Base-by-base conservation (phyloP, 2,113 vertebrate genomes). In the Kryptolebias marmoratus region DNA sequence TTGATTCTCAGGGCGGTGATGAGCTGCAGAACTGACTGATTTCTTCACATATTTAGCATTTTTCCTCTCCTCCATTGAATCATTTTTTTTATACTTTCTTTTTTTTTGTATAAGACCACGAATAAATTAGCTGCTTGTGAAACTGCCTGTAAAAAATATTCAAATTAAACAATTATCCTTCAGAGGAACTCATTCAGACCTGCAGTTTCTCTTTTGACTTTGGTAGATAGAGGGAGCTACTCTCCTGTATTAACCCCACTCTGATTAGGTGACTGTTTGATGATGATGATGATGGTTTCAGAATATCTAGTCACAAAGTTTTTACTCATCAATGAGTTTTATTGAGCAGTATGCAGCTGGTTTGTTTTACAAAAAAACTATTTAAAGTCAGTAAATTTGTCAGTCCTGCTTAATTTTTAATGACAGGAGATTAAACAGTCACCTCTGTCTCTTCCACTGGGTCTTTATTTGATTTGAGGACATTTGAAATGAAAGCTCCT, bases 201-300 rank as follows among this genome's bases (percentile, higher is more conserved):
- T 62, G 28, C 54, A 39, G 27, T 44, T 68, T 68, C 27, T 81
- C 79, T 86, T 52, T 82, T 69, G 77, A 55, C 49, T 80, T 63
- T 59, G 75, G 87, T 82, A 92, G 87, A 83, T 80, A 90, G 89
- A 90, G 84, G 90, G 88, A 88, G 89, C 90, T 86, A 1, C 84
- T 84, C 82, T 84, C 79, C 87, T 84, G 65, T 71, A 31, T 82
- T 83, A 36, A 49, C 59, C 65, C 70, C 45, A 15, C 62, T 59
- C 36, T 72, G 48, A 67, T 18, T 64, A 10, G 64, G 27, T 47
- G 36, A 68, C 4, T 45, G 30, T 70, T 50, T 76, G 74, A 78
- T 58, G 66, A 53, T 77, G 59, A 64, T 39, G 63, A 64, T 31
- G 39, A 6, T 59, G 30, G 39, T 71, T 78, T 82, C 55, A 66